Evolutionary conservation across 2,797 vertebrate species (phyloP).

Genomic region (Sciurus carolinensis): DNA sequence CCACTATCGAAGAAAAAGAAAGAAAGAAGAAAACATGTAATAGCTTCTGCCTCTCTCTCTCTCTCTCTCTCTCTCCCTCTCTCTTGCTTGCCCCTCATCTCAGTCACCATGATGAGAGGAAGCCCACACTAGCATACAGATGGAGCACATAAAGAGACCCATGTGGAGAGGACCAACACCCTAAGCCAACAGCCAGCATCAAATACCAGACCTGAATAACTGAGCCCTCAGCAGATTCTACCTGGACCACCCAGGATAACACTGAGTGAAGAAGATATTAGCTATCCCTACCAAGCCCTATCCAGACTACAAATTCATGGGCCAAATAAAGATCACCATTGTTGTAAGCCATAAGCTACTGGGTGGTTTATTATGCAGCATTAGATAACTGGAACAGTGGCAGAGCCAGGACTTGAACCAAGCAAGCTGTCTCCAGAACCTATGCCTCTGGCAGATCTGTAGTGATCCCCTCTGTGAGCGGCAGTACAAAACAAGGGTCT

Average conservation of each 20-base stretch:
- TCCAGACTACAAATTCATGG: neutral
- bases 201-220: neutral
- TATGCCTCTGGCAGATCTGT: neutral
- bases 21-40: neutral
- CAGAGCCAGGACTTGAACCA: constrained; percentile 1
- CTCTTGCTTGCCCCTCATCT: neutral
- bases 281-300: neutral
- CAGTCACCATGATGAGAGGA: neutral
- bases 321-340: constrained; percentile 21
- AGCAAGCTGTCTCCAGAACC: neutral
- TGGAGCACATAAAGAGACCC: neutral
- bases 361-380: neutral
- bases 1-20: neutral
- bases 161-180: neutral
- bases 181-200: neutral
- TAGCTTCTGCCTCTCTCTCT: neutral
- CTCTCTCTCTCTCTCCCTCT: neutral
- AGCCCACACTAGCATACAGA: neutral
- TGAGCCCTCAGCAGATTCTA: neutral
- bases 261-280: neutral
- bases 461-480: neutral
- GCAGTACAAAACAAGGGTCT: neutral
- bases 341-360: neutral
- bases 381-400: neutral
- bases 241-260: neutral